phyloP scores from a whole-genome alignment of 1,140 invertebrate genomes.

The Trinorchestia longiramus region DNA sequence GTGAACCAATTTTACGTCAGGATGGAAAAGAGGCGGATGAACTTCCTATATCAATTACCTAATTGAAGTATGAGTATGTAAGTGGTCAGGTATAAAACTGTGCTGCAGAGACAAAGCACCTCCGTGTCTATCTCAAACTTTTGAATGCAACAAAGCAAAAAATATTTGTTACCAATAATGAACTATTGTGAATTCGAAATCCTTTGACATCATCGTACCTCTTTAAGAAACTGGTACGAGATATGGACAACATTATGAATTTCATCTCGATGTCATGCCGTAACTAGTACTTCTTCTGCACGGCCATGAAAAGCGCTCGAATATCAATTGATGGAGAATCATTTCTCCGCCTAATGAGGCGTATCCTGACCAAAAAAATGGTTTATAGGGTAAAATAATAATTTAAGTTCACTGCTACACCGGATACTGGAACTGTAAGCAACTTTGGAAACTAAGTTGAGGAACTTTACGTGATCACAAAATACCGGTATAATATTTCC shows the following conservation, averaged over 20 bases:
- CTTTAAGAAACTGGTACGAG: background rate
- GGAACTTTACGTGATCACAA: background rate
- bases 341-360: background rate
- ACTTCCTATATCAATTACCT: background rate
- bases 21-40: background rate
- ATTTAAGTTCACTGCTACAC: background rate
- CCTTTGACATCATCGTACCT: background rate
- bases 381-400: background rate
- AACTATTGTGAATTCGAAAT: background rate
- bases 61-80: background rate
- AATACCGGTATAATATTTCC: background rate
- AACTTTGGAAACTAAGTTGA: background rate
- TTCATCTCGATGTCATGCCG: background rate
- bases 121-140: background rate
- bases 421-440: background rate
- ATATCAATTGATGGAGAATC: background rate
- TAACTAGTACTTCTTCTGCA: background rate
- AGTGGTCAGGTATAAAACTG: background rate
- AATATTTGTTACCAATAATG: background rate
- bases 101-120: background rate
- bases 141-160: background rate
- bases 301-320: background rate
- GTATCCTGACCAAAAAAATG: background rate
- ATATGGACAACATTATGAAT: background rate
- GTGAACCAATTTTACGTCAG: background rate